Evolutionary conservation across 2,888 invertebrate species (phyloP).

Genomic region (Eutolmus rufibarbis): DNA sequence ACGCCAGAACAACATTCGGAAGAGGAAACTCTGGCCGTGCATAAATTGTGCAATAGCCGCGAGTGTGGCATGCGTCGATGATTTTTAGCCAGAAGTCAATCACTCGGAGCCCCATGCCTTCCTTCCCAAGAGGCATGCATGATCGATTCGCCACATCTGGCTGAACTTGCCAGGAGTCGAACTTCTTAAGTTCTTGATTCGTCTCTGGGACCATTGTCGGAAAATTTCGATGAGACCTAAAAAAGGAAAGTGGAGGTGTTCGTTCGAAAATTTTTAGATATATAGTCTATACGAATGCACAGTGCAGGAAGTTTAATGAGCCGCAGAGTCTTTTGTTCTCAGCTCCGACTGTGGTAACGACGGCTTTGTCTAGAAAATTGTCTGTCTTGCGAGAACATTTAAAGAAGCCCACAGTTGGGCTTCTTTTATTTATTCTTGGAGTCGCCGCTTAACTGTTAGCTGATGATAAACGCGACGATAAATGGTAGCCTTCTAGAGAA

Average conservation of each 20-base stretch:
- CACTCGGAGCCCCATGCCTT: background rate
- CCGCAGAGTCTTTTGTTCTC: constrained; percentile 28
- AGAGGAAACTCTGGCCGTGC: constrained; percentile 27
- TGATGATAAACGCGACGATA: background rate
- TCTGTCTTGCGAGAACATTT: background rate
- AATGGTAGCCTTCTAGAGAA: background rate
- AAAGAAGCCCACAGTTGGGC: background rate
- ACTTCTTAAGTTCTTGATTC: background rate
- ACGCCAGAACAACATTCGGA: constrained; percentile 9
- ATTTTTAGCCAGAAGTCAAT: constrained; percentile 1
- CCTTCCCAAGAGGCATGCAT: background rate
- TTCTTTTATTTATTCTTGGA: background rate
- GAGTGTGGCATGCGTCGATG: constrained; percentile 14
- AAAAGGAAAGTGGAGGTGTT: constrained; percentile 10
- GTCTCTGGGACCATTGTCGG: background rate
- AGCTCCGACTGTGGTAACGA: background rate
- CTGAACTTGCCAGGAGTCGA: background rate
- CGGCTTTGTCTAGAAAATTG: background rate
- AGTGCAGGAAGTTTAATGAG: constrained; percentile 36
- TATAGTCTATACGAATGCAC: background rate
- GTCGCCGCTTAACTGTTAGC: background rate
- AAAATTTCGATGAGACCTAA: background rate
- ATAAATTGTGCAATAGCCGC: constrained; percentile 29
- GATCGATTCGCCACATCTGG: constrained; percentile 19
- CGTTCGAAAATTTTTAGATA: background rate